phyloP scores from a whole-genome alignment of 2,888 invertebrate species.

The Papilio elwesi region DNA sequence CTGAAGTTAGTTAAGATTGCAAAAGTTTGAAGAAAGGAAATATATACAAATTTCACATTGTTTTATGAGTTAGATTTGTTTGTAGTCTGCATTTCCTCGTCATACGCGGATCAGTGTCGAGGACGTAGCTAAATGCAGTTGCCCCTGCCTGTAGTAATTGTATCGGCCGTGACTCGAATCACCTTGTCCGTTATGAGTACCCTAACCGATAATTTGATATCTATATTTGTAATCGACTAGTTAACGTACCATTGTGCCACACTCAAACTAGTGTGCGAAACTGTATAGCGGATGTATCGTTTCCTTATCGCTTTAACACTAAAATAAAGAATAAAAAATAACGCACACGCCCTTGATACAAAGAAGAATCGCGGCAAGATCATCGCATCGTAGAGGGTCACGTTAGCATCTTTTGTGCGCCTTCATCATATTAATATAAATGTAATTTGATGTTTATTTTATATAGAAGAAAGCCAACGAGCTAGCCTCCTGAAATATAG shows the following conservation, averaged over 20 bases:
- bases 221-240: constrained; percentile 20
- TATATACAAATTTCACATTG: not conserved
- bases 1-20: not conserved
- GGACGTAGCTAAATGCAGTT: constrained; percentile 62
- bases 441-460: no score
- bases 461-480: no score
- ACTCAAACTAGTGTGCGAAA: constrained; percentile 3
- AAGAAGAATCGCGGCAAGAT: no score
- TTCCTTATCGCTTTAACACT: not conserved
- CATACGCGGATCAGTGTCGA: constrained; percentile 73
- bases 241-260: constrained; percentile 4
- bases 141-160: constrained; percentile 69
- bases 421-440: no score
- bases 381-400: no score
- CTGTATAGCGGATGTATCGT: not conserved
- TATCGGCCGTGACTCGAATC: constrained; percentile 73
- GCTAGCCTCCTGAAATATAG: no score
- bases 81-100: constrained; percentile 62
- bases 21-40: not conserved
- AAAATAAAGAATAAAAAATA: not conserved
- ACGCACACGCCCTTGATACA: not conserved
- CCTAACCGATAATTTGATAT: constrained; percentile 42
- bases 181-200: constrained; percentile 63
- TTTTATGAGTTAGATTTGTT: not conserved
- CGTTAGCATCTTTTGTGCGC: no score